Evolutionary conservation across 2,888 invertebrate species (phyloP), one percentile per base, ranked within the genome.

Genomic region (Hartigia nigra): DNA sequence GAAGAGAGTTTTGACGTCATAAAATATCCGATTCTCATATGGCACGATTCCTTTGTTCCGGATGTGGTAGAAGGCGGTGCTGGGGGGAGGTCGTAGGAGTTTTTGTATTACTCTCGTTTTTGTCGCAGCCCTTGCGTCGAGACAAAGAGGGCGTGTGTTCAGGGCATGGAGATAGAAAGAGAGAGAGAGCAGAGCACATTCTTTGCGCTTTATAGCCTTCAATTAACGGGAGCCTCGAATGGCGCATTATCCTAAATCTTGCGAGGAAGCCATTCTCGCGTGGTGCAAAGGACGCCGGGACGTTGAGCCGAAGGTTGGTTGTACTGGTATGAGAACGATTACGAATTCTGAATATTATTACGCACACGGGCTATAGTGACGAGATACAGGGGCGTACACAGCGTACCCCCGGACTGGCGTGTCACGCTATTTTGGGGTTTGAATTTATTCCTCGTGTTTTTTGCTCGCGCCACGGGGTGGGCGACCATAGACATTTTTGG

Each of bases 401-500:
- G 72, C 32, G 72, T 23, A 72, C 31, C 72, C 72, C 34, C 72
- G 31, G 72, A 34, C 12, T 23, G 72, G 31, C 72, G 72, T 1
- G 72, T 4, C 72, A 9, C 72, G 72, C 31, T 72, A 72, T 72
- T 72, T 72, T 72, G 31, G 72, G 72, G 72, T 72, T 72, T 72
- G 72, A 72, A 72, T 72, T 72, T 72, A 72, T 72, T 72, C 12
- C 72, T 72, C 72, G 72, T 72, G 72, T 31, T 72, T 72, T 72
- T 72, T 72, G 75, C 74, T 70, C 76, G 69, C 84, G 85, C 82
- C 83, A 85, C 78, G 79, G 77, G 77, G 82, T 12, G 70, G 74
- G 74, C 76, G 80, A 34, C 74, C 74, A 72, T 78, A 80, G 78
- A 84, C 84, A 79, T 85, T 82, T 84, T 85, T 79, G 82, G 81